These are phyloP conservation scores for Saxidomus purpurata DNA, from an alignment of 1,140 invertebrate species.

Conservation along the genomic window DNA sequence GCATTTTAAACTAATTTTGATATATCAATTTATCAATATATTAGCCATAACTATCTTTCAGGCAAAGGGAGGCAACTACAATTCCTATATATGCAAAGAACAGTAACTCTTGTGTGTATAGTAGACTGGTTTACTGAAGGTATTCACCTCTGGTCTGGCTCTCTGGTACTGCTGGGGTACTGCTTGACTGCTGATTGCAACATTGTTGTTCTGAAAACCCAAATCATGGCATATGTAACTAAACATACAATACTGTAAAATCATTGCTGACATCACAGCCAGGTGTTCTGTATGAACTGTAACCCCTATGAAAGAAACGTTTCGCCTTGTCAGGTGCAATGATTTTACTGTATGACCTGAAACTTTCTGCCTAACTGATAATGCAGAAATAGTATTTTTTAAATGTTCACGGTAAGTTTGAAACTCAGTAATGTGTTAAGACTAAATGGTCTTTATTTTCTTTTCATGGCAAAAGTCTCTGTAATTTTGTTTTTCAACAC, in stretches of 20 bases:
- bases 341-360: conserved; percentile 4
- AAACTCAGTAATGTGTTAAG: background rate
- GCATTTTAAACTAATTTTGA: too few relatives aligned
- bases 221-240: conserved; percentile 49
- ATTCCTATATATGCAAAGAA: conserved; percentile 39
- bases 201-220: conserved; percentile 61
- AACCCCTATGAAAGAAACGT: too few relatives aligned
- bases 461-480: background rate
- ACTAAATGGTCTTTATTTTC: background rate
- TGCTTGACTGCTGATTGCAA: conserved; percentile 40
- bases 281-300: too few relatives aligned
- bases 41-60: background rate
- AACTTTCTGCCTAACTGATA: conserved; percentile 30
- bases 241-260: conserved; percentile 8
- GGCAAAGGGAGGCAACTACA: conserved; percentile 46
- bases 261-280: background rate
- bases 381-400: conserved; percentile 20
- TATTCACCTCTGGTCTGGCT: conserved; percentile 64
- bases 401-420: background rate
- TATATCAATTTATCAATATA: too few relatives aligned
- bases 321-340: background rate
- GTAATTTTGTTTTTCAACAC: background rate
- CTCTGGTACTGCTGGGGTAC: conserved; percentile 34
- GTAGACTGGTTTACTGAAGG: conserved; percentile 60
- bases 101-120: conserved; percentile 44